Percentiles rank a stretch among this genome's conserved stretches.
These are phyloP conservation scores for Tipula vernalis DNA, from an alignment of 2,888 invertebrate genomes.

Conservation along the genomic window DNA sequence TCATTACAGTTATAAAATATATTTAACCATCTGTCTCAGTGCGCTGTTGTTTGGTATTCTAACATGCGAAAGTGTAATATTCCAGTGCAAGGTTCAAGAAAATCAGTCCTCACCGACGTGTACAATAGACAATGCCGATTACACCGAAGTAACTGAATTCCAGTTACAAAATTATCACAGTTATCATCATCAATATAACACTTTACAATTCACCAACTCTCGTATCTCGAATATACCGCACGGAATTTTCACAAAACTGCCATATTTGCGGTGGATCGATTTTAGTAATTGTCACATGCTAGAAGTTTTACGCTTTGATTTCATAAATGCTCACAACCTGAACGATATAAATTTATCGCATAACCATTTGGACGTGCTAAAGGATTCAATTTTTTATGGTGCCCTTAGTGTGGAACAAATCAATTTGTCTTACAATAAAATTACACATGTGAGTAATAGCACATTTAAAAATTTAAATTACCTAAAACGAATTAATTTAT, in stretches of 20 bases:
- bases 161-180: background rate
- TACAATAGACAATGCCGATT: background rate
- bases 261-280: background rate
- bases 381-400: background rate
- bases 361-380: background rate
- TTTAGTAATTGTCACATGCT: background rate
- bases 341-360: background rate
- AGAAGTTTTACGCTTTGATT: background rate
- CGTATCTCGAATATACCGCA: background rate
- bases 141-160: background rate
- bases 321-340: background rate
- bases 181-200: background rate
- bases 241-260: background rate
- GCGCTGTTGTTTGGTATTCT: background rate
- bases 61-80: background rate
- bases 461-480: conserved; percentile 9
- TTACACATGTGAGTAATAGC: background rate
- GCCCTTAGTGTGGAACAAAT: background rate
- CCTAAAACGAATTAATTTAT: background rate
- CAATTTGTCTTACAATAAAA: conserved; percentile 6
- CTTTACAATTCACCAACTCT: background rate
- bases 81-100: background rate
- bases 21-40: background rate
- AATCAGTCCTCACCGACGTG: background rate
- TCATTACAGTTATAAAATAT: background rate